Evolutionary conservation across 2,888 invertebrate species (phyloP), one percentile per base, ranked within the genome.

Genomic region (Anorthoa munda): DNA sequence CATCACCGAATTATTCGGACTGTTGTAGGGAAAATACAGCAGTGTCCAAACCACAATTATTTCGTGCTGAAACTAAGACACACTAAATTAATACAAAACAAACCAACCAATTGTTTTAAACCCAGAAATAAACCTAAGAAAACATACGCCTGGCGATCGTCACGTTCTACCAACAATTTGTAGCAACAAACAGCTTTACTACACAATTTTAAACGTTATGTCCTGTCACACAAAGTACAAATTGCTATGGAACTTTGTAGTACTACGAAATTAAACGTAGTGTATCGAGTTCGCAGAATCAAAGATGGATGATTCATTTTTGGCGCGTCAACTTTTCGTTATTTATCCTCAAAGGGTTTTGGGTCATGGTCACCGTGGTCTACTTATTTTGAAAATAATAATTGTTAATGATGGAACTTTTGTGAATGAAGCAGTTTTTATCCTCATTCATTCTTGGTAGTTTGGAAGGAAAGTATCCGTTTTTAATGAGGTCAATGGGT

Each of bases 271-370:
- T 63, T 64, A 15, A 67, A 70, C 23, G 67, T 21, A 59, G 26
- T 66, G 63, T 65, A 72, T 58, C 17, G 26, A 69, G 31, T 85
- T 84, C 86, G 61, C 18, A 73, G 86, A 85, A 83, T 66, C 59
- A 1, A 80, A 75, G 61, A 81, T 56, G 77, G 75, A 75, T 87
- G 89, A 87, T 74, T 86, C 81, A 88, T 72, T 80, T 86, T 81
- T 68, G 74, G 67, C 68, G 73, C 74, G 67, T 72, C 72, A 72
- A 75, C 26, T 82, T 85, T 86, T 85, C 61, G 66, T 68, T 68
- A 56, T 73, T 85, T 83, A 80, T 86, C 86, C 86, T 86, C 76
- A 81, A 83, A 60, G 23, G 39, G 7, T 75, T 72, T 73, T 66
- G 61, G 83, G 86, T 77, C 86, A 86, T 56, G 87, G 86, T 31